A percentile compares a stretch with the other conserved stretches of the same genome.
Evolutionary conservation across 2,113 vertebrate genomes (phyloP).

Genomic region (Nibea coibor): DNA sequence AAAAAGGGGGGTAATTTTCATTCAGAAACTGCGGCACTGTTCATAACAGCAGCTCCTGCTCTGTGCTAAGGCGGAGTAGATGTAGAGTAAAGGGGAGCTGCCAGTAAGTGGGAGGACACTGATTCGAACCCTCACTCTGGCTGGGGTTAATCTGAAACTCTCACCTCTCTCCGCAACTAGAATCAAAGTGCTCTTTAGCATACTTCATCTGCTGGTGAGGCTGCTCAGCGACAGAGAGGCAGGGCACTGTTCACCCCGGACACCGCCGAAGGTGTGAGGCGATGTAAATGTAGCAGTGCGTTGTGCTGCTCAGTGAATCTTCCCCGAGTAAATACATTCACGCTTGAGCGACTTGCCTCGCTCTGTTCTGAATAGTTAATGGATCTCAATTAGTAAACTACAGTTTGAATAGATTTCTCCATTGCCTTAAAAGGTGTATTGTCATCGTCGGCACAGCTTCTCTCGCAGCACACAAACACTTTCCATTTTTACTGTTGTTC

Average conservation of each 20-base stretch:
- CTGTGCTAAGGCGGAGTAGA: conserved; percentile 42
- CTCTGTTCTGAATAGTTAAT: conserved; percentile 56
- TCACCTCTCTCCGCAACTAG: not conserved
- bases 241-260: conserved; percentile 34
- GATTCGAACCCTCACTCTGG: conserved; percentile 28
- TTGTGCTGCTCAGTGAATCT: conserved; percentile 48
- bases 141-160: conserved; percentile 36
- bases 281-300: conserved; percentile 41
- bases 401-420: conserved; percentile 20
- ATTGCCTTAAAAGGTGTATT: conserved; percentile 21
- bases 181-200: conserved; percentile 19
- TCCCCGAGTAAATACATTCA: conserved; percentile 49
- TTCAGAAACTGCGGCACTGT: conserved; percentile 18
- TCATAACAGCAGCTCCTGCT: conserved; percentile 39
- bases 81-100: conserved; percentile 10
- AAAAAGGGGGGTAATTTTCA: not conserved
- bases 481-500: conserved; percentile 25
- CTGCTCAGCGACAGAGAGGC: conserved; percentile 10
- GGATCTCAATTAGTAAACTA: conserved; percentile 35
- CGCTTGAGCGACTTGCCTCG: conserved; percentile 16
- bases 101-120: conserved; percentile 36
- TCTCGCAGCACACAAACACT: not conserved
- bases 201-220: conserved; percentile 28
- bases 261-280: conserved; percentile 29
- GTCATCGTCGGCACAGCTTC: not conserved